Evolutionary conservation across 92 coral and sea anemone genomes (phyloP), one percentile per base, ranked within the genome.

Genomic region (Zoanthus sansibaricus): DNA sequence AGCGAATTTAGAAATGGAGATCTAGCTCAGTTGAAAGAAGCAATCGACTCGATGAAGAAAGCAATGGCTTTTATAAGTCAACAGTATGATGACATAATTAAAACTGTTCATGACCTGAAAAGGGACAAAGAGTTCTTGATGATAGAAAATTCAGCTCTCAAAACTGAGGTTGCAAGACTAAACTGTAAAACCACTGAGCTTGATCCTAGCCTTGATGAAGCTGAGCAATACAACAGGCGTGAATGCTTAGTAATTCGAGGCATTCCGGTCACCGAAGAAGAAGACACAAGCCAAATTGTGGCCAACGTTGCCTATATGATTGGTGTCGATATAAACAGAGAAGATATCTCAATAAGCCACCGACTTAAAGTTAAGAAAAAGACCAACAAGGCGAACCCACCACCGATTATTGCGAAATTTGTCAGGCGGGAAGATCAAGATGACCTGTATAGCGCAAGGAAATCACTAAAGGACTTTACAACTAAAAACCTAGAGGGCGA

Each of bases 331-430:
- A 72, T 72, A 7, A 14, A 42, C 13, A 37, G 42, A 37, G 17
- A 72, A 45, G 77, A 72, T 45, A 72, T 72, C 25, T 45, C 56
- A 16, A 45, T 72, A 15, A 72, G 77, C 56, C 77, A 72, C 56
- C 79, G 66, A 1, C 79, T 75, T n/a, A 2, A 18, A 25, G 32
- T 16, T 1, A 32, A 32, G 54, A 72, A 44, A 16, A 44, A 72
- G 25, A n/a, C 77, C 18, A 33, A 72, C 77, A 37, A 37, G 55
- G 55, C 12, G 10, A 72, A 6, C 25, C 59, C 59, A 51, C 58
- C 78, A 17, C 6, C 64, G 45, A 75, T 75, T 33, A 75, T 75
- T 49, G 79, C 79, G 16, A 75, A 75, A 75, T 72, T 72, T 16
- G 77, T 72, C 54, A 42, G n/a, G 66, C 16, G 66, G n/a, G 66